These are phyloP conservation scores for Coregonus sp. DNA, from an alignment of 2,797 vertebrate species.

Conservation along the genomic window DNA sequence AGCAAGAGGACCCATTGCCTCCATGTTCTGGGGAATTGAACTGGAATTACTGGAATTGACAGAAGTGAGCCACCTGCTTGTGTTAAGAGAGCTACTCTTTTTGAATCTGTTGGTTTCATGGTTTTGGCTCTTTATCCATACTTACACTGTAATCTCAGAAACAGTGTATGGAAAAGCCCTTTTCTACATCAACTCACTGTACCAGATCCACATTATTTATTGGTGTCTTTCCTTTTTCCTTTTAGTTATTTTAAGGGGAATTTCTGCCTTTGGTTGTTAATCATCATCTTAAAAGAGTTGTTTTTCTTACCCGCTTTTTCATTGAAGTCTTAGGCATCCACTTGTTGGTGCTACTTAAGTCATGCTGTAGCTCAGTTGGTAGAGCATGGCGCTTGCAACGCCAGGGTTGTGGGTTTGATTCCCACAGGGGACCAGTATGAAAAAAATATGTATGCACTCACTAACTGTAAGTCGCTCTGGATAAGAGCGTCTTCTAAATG, in stretches of 20 bases:
- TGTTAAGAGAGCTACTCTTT: background rate
- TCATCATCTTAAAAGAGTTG: background rate
- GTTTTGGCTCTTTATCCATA: background rate
- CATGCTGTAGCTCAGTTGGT: background rate
- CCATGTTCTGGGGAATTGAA: background rate
- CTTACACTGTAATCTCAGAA: background rate
- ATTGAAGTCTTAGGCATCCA: background rate
- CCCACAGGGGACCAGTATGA: too few species aligned
- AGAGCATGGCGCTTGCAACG: too few species aligned
- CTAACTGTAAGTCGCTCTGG: too few species aligned
- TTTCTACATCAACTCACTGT: conserved; percentile 13
- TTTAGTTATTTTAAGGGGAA: background rate
- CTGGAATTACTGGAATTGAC: background rate
- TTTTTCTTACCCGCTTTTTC: background rate
- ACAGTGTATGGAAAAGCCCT: conserved; percentile 16
- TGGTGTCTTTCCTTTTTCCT: background rate
- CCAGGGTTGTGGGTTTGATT: too few species aligned
- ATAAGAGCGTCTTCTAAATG: too few species aligned
- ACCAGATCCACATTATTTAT: conserved; percentile 16
- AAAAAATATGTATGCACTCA: too few species aligned
- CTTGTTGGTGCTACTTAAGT: background rate
- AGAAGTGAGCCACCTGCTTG: background rate
- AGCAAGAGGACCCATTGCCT: background rate
- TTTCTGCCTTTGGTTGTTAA: background rate
- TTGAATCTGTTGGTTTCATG: background rate